phyloP scores from a whole-genome alignment of 2,797 vertebrate genomes.

The Ceyx erithaca region DNA sequence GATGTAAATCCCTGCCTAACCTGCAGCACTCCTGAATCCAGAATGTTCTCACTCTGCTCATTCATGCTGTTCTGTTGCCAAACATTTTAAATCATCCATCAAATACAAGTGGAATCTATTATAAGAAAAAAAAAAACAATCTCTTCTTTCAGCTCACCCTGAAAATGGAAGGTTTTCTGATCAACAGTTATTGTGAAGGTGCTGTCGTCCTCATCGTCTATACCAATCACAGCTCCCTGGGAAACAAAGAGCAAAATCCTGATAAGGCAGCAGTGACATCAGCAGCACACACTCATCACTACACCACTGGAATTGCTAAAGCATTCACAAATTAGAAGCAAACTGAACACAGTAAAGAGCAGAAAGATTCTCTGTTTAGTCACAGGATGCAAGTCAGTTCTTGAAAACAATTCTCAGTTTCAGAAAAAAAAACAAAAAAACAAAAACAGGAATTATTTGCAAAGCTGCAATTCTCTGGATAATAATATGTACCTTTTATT shows the following conservation, averaged over 20 bases:
- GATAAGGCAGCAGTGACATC: slow-evolving; percentile 89
- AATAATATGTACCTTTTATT: not conserved
- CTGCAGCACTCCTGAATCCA: slow-evolving; percentile 79
- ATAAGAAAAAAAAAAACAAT: slow-evolving; percentile 58
- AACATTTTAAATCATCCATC: slow-evolving; percentile 74
- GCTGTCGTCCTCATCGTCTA: slow-evolving; percentile 99
- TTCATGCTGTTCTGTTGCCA: slow-evolving; percentile 75
- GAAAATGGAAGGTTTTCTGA: slow-evolving; percentile 99
- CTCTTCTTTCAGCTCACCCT: slow-evolving; percentile 90
- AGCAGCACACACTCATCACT: slow-evolving; percentile 82
- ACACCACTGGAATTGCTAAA: slow-evolving; percentile 77
- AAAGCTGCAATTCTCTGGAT: not conserved
- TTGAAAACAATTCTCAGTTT: not conserved
- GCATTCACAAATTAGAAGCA: slow-evolving; percentile 55
- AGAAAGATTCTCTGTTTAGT: not conserved
- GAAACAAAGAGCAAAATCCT: slow-evolving; percentile 87
- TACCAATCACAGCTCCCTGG: slow-evolving; percentile 99
- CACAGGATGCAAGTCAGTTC: not conserved
- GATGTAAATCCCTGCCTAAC: slow-evolving; percentile 80
- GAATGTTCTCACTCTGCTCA: slow-evolving; percentile 72
- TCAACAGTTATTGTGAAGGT: slow-evolving; percentile 99
- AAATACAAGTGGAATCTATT: slow-evolving; percentile 67
- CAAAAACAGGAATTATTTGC: not conserved
- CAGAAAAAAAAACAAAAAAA: not conserved
- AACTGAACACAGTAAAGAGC: slow-evolving; percentile 21